Base-by-base conservation (phyloP, 2,888 invertebrate species). In the Orthonychiurus folsomi region DNA sequence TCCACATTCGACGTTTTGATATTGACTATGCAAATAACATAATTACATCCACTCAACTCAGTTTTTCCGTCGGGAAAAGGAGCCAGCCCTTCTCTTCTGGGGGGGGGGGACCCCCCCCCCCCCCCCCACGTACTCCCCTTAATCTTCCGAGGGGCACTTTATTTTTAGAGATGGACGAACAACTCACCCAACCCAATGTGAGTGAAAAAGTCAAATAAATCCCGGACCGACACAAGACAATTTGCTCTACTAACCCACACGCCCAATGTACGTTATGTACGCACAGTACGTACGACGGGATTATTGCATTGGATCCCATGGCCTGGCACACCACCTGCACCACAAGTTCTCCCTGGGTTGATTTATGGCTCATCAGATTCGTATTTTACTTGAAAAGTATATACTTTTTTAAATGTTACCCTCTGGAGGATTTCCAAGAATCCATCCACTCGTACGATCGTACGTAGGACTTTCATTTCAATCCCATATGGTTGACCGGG, bases 1-100 rank as follows among this genome's bases (percentile, higher is more conserved):
- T 62, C 48, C 50, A n/a, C 21, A 54, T 50, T 27, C 56, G 47
- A 56, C 50, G n/a, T n/a, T 50, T 55, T 47, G 47, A 55, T 12
- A 55, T 25, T 23, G 15, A 58, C 61, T 59, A 66, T 62, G 63
- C 66, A 66, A 66, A 66, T 66, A 66, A 66, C 66, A 66, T 66
- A 66, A 66, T 66, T 66, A 66, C 63, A 63, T 52, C 1, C 3
- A 3, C 12, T 3, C 23, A 18, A 5, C 52, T 52, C 12, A 52
- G 12, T 23, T 52, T 52, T 52, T 48, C 48, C 48, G 12, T 15
- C 48, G 18, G 18, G 48, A 15, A 48, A 15, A 15, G 12, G 12
- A 48, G 18, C 48, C 12, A 15, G 18, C 12, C 12, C 48, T 48
- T 48, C 48, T n/a, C n/a, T n/a, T n/a, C n/a, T n/a, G n/a, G n/a